Conservation (phyloP, 1,140 invertebrate genomes). For the Sinella curviseta region DNA sequence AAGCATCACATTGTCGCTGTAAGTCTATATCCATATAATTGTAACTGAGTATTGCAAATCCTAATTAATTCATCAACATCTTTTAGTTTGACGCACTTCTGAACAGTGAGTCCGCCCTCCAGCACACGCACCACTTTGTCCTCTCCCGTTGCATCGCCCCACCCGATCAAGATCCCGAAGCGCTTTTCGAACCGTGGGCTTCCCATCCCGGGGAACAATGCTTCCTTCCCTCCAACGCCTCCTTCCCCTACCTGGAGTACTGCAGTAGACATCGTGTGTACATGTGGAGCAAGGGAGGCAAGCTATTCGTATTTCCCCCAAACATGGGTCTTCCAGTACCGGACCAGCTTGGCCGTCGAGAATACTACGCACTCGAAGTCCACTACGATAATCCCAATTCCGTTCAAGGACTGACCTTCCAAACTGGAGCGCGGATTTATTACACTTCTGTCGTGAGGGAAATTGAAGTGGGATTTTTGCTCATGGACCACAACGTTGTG, state of each 20-base stretch:
- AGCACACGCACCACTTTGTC: slow-evolving; percentile 39
- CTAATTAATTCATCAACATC: background rate
- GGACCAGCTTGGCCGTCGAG: background rate
- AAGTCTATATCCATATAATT: background rate
- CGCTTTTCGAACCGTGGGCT: background rate
- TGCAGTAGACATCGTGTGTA: slow-evolving; percentile 12
- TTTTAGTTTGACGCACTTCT: slow-evolving; percentile 32
- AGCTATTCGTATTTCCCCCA: slow-evolving; percentile 33
- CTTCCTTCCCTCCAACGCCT: background rate
- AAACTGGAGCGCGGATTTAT: background rate
- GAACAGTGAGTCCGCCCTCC: background rate
- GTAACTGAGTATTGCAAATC: background rate
- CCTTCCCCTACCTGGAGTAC: background rate
- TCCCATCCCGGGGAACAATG: background rate
- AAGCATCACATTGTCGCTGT: slow-evolving; percentile 39
- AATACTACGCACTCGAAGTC: slow-evolving; percentile 35
- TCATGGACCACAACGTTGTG: background rate
- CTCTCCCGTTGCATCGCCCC: background rate
- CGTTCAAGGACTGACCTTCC: background rate
- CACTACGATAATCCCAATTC: slow-evolving; percentile 40
- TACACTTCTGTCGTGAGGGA: background rate
- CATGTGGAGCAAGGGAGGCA: slow-evolving; percentile 36
- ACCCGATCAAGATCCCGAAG: background rate
- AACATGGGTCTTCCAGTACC: slow-evolving; percentile 34
- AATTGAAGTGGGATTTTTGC: background rate